Base-by-base conservation (phyloP, 2,113 vertebrate species). In the Pleuronectes platessa region DNA sequence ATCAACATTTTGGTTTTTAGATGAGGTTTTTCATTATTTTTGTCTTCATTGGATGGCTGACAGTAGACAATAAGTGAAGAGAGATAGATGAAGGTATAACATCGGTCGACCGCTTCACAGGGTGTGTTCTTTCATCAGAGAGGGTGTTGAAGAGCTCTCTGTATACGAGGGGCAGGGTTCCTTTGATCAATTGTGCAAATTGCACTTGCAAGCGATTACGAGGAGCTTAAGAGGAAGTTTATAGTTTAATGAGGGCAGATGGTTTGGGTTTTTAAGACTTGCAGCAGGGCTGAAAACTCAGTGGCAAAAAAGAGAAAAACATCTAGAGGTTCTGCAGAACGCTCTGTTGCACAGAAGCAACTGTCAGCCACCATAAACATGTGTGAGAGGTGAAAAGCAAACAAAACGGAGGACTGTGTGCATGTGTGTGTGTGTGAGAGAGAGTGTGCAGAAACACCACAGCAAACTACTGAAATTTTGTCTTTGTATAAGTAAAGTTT, bases 151-250 rank as follows among this genome's bases (percentile, higher is more conserved):
- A 42, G 35, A 40, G 35, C 61, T 37, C 56, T 51, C 20, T 53
- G 10, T 47, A 15, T 3, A 18, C n/a, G 12, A 53, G 47, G 45
- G 23, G 40, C 2, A 24, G 13, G 37, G 15, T 24, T 1, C 51
- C 31, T 54, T 55, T 40, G 31, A 40, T 63, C 20, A 61, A 55
- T 54, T 73, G 35, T 40, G 40, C 20, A 31, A 59, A 66, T 61
- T 42, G 10, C 62, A 56, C 35, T 58, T 23, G 24, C 6, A 47
- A 31, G 40, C 23, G 14, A 53, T 17, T 21, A 45, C 7, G 12
- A 47, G 17, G 12, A 27, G 35, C n/a, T 53, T 20, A 61, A 21
- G 2, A 17, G 13, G 18, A 61, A 40, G 12, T 51, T n/a, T 40
- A 20, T 26, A 8, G 56, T 15, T 26, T 58, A 58, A 62, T 13